Evolutionary conservation across 1,140 invertebrate genomes (phyloP), one percentile per base, ranked within the genome.

Genomic region (Piezodorus guildinii): DNA sequence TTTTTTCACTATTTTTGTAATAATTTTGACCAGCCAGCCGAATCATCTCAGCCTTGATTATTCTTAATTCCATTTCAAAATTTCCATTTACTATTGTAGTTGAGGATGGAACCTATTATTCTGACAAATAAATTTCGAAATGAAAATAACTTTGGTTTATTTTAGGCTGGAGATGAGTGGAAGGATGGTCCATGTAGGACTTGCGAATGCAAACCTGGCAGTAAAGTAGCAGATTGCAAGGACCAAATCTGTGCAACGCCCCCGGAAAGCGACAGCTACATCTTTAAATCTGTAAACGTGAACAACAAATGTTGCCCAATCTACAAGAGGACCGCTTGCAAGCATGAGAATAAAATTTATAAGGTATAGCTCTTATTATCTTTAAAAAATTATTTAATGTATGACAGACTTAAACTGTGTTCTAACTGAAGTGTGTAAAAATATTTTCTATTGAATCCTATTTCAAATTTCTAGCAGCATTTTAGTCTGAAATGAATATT

Each of bases 181-280:
- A 68, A 78, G 65, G 85, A 88, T 69, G 85, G 85, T 1, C 81
- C 83, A 3, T 88, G 86, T 66, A 78, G 79, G 16, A 73, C 74
- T 4, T 88, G 86, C 69, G 72, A 74, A 19, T 87, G 85, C 70
- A 73, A 68, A 0, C 62, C 71, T 30, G 69, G 68, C n/a, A 68
- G 68, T 3, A 66, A 70, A 15, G 69, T 70, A 66, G 34, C 64
- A 34, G 67, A 62, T 43, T 83, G 81, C 69, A 58, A 71, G 12
- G 70, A 70, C 0, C 75, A 72, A 14, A 69, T 78, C 60, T 83
- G 81, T 68, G 66, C 76, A 6, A 51, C 70, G 9, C 72, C 77
- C 66, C 74, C 73, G 12, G 76, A 78, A 51, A 62, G 69, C 51
- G 62, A 70, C 2, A 78, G 82, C 66, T 84, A 79, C 71, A 77